Percentiles rank a stretch among this genome's conserved stretches.
Conservation (phyloP, 2,888 invertebrate species). For the Oscheius myriophilus region DNA sequence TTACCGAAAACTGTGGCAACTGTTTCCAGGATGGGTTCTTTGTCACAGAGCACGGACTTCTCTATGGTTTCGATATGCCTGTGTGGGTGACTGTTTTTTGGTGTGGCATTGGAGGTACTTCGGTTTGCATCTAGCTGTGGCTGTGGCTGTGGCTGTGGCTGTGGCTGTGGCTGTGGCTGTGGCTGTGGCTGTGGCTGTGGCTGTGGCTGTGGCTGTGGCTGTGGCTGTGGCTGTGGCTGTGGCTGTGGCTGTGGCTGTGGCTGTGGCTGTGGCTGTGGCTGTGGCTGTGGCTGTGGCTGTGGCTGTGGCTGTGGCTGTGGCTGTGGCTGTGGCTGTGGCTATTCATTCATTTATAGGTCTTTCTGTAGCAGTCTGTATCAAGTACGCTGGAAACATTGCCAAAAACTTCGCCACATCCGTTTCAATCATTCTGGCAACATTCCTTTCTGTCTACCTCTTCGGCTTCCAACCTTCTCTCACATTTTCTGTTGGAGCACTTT, state of each 20-base stretch:
- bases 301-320: no score
- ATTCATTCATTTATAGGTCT: slow-evolving; percentile 77
- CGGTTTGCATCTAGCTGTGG: no score
- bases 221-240: no score
- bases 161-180: no score
- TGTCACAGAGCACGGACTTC: slow-evolving; percentile 77
- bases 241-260: no score
- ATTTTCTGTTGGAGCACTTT: slow-evolving; percentile 84
- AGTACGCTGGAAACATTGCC: slow-evolving; percentile 97
- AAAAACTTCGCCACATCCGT: slow-evolving; percentile 97
- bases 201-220: no score
- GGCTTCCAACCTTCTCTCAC: slow-evolving; percentile 85
- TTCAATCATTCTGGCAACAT: slow-evolving; percentile 91
- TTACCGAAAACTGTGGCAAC: no score
- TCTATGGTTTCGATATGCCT: slow-evolving; percentile 76
- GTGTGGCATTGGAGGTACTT: slow-evolving; percentile 86
- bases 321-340: no score
- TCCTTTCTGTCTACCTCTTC: slow-evolving; percentile 81
- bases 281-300: no score
- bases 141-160: no score
- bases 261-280: no score
- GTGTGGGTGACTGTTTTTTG: slow-evolving; percentile 83
- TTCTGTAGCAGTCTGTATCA: slow-evolving; percentile 95
- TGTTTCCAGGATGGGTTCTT: slow-evolving; percentile 58
- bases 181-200: no score